Evolutionary conservation across 92 coral and sea anemone species (phyloP).

Genomic region (Meandrina meandrites): DNA sequence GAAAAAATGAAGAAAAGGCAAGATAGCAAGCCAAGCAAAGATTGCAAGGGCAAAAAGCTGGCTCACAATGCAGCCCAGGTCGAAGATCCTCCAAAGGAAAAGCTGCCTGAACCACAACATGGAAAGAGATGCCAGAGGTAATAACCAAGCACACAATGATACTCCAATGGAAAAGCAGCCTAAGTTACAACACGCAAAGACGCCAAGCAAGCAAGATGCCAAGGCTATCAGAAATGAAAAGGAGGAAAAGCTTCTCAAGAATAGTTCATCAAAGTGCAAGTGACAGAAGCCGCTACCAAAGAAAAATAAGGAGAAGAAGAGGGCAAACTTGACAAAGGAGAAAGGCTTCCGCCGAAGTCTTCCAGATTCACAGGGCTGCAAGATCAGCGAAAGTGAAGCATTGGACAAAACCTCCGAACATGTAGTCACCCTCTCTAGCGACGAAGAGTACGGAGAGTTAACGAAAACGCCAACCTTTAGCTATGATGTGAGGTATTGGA

Average conservation of each 20-base stretch:
- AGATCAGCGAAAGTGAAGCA: not conserved
- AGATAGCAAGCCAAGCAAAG: slow-evolving; percentile 4
- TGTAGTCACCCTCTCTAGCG: slow-evolving; percentile 6
- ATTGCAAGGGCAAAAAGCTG: not conserved
- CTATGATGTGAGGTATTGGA: not conserved
- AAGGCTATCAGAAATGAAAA: not conserved
- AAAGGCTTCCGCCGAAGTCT: not conserved
- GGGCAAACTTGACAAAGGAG: not conserved
- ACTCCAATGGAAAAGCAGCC: no score
- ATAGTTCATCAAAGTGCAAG: not conserved
- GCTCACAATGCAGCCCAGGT: no score
- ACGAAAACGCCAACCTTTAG: not conserved
- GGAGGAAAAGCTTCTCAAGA: not conserved
- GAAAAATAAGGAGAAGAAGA: not conserved
- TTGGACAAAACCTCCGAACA: not conserved
- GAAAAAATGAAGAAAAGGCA: not conserved
- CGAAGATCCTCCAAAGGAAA: no score
- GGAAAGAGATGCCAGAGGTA: no score
- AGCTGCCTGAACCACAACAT: not conserved
- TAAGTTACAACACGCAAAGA: no score
- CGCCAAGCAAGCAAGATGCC: slow-evolving; percentile 1
- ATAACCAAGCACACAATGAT: no score
- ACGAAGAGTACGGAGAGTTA: not conserved
- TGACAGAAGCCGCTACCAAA: not conserved
- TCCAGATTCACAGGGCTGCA: not conserved